Conservation (phyloP, 2,888 invertebrate species). For the Tetragonisca angustula region DNA sequence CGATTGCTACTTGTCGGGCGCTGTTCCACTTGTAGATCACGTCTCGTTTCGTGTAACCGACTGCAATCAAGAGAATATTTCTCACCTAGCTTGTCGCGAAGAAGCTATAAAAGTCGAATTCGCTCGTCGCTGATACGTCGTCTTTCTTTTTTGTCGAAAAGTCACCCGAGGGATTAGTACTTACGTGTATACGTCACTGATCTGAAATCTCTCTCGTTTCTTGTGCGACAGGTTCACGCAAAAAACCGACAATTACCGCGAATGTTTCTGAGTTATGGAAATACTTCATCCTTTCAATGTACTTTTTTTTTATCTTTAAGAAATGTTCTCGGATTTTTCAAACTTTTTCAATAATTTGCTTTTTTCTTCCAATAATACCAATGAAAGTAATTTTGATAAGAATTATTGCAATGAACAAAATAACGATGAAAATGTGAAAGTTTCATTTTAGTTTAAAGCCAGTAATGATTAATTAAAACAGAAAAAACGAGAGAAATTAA, state of each 20-base stretch:
- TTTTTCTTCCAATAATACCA: neutral
- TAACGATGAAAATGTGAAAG: neutral
- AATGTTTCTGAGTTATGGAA: neutral
- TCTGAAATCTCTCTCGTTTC: constrained; percentile 1
- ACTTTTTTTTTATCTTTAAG: neutral
- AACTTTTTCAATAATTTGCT: neutral
- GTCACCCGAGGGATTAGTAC: neutral
- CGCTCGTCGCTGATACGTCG: neutral
- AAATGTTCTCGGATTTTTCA: neutral
- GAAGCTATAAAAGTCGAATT: constrained; percentile 9
- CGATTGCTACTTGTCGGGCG: constrained; percentile 90
- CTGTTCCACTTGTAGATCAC: constrained; percentile 91
- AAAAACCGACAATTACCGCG: constrained; percentile 12
- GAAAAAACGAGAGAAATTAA: neutral
- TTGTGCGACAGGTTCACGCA: constrained; percentile 6
- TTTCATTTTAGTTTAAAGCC: neutral
- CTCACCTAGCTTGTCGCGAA: neutral
- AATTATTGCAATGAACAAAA: neutral
- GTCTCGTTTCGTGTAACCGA: constrained; percentile 90
- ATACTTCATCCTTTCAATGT: neutral
- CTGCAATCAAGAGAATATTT: constrained; percentile 77
- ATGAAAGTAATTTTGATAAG: neutral
- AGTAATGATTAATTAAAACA: neutral
- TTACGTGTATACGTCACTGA: constrained; percentile 9
- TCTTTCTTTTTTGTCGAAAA: constrained; percentile 15